Conservation (phyloP, 2,113 vertebrate species). For the Tachysurus fulvidraco region DNA sequence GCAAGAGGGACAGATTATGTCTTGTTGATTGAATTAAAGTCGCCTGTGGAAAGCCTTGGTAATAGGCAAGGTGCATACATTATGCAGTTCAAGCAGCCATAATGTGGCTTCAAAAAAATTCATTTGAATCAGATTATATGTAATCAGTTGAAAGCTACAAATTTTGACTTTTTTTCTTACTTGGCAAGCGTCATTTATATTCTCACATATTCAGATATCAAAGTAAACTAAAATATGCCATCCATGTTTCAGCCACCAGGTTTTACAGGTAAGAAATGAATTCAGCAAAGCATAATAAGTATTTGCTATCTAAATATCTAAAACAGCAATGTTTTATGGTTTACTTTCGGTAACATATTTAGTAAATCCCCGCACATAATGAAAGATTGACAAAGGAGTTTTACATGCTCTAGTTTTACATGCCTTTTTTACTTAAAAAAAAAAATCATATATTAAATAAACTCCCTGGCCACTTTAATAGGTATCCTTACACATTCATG, state of each 20-base stretch:
- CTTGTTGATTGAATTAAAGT: neutral
- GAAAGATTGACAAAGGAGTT: no score
- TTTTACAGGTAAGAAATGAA: neutral
- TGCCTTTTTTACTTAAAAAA: no score
- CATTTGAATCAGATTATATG: neutral
- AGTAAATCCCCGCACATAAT: neutral
- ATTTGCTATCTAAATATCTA: neutral
- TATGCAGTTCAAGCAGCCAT: neutral
- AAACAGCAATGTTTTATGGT: neutral
- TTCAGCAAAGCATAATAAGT: neutral
- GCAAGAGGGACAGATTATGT: conserved; percentile 12
- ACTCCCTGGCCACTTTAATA: no score
- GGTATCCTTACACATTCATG: no score
- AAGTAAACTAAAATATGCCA: neutral
- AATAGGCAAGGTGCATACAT: neutral
- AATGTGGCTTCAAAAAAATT: neutral
- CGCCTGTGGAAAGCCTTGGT: neutral
- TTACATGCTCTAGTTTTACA: no score
- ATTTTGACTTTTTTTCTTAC: neutral
- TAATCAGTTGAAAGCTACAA: neutral
- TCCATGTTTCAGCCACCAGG: neutral
- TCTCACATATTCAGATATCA: neutral
- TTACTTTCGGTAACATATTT: neutral
- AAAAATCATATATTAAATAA: no score
- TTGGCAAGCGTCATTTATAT: neutral